Base-by-base conservation (phyloP, 2,888 invertebrate species). In the Himalopsyche kuldschensis region DNA sequence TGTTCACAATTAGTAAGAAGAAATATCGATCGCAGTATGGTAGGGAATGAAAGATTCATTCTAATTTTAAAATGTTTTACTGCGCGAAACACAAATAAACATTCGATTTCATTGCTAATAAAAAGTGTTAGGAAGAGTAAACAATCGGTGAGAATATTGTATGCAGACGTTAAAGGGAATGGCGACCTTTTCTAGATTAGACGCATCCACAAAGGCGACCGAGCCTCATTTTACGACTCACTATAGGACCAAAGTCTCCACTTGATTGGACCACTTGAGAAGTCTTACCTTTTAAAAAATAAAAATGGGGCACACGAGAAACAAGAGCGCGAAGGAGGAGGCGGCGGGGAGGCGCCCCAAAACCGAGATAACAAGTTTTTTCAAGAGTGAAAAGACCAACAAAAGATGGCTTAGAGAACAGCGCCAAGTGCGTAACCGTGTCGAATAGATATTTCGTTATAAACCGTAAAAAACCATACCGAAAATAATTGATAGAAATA, bases 211-310 rank as follows among this genome's bases (percentile, higher is more conserved):
- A 55, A 55, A 55, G 20, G 20, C 55, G 20, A 20, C 55, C 27
- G 24, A 48, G 31, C 78, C 63, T 4, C 63, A 27, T 20, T 75
- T 32, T 24, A 76, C 76, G 79, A 30, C 75, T 63, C 77, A 32
- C 78, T 48, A 24, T 20, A 78, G 78, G 47, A 55, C 78, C 63
- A 75, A 80, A 81, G 75, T 31, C 75, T 24, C 75, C 27, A 41
- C 81, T 84, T 76, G 84, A 84, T 84, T 84, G 78, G 75, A 27
- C 76, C 81, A 79, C 84, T 84, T 47, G 76, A 82, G 79, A 81
- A 81, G 84, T 81, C 81, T 81, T 84, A 82, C 82, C 82, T 82
- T 81, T 84, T 84, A 78, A 84, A 83, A 83, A 81, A 82, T 47
- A 82, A 55, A 75, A 82, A 78, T 30, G 27, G 30, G 46, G 20